These are phyloP conservation scores for Rhabdomys pumilio DNA, from an alignment of 2,797 vertebrate genomes.

Conservation along the genomic window DNA sequence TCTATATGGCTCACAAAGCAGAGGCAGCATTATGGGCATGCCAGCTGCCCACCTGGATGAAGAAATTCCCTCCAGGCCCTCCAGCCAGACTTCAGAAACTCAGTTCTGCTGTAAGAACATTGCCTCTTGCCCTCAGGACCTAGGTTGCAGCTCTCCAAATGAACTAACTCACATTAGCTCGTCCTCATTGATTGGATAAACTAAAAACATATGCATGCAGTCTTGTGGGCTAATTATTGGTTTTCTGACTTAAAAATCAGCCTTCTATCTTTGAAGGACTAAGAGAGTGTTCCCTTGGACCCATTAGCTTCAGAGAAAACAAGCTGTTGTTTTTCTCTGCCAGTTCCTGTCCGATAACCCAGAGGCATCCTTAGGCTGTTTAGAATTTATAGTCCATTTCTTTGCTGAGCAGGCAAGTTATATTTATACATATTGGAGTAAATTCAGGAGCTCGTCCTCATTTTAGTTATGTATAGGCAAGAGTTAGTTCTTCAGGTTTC, in stretches of 20 bases:
- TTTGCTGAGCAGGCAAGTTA: slow-evolving; percentile 36
- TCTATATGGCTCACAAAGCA: not conserved
- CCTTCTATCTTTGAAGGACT: not conserved
- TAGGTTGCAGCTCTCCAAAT: not conserved
- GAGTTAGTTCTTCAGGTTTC: slow-evolving; percentile 44
- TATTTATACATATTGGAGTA: slow-evolving; percentile 18
- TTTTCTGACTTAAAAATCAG: slow-evolving; percentile 22
- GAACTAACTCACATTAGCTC: not conserved
- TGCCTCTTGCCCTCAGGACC: not conserved
- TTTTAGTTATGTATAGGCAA: slow-evolving; percentile 39
- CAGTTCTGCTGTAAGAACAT: not conserved
- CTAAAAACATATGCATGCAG: not conserved
- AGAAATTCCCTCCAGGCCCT: not conserved
- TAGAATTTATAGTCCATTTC: slow-evolving; percentile 11
- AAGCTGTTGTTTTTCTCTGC: not conserved
- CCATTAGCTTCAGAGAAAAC: slow-evolving; percentile 43
- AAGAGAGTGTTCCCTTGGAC: not conserved
- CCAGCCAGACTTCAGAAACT: not conserved
- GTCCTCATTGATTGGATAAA: slow-evolving; percentile 57
- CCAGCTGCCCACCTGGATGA: not conserved
- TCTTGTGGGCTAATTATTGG: not conserved
- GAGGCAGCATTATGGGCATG: not conserved
- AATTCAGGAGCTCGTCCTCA: not conserved
- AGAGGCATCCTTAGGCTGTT: not conserved
- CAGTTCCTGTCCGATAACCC: not conserved